Evolutionary conservation across 2,888 invertebrate species (phyloP), one percentile per base, ranked within the genome.

Genomic region (Mystacides longicornis): DNA sequence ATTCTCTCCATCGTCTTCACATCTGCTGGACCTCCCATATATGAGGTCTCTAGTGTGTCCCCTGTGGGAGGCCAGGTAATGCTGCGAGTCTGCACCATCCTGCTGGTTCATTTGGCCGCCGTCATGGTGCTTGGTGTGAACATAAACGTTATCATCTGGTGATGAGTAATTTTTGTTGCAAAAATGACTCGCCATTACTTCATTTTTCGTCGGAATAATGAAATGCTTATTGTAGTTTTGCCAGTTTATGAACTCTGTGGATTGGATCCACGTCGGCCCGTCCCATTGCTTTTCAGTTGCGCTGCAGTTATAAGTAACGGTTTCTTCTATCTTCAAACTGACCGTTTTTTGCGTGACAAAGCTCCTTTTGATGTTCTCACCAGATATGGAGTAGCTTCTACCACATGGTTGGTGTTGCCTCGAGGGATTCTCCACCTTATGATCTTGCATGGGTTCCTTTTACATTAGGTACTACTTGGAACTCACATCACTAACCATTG

Each of bases 301-400:
- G 37, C 37, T 37, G 37, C 37, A 37, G 37, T 37, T 37, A 16
- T 37, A 37, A 4, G 37, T 37, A 3, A 37, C 37, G 14, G 54
- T 54, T 20, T 54, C 54, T 16, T 54, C 47, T 2, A 54, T 54
- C 49, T 54, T 54, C 19, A 54, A 19, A 33, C 54, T 54, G 5
- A 54, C 49, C 2, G 54, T 54, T 48, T 54, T 54, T 21, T 54
- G 49, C 5, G 54, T 49, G 16, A 54, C 48, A 22, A 54, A 49
- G 20, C 47, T 54, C 20, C 54, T 54, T 20, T 54, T 54, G 31
- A 53, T 20, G 16, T 52, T 27, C 20, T 46, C 45, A 14, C 51
- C 51, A 22, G 16, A 9, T 27, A 20, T 23, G 11, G 21, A 20
- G 16, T n/a, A 46, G 1, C 43, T 21, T n/a, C 22, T 22, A 14